Percentiles rank a stretch among this genome's conserved stretches.
phyloP scores from a whole-genome alignment of 2,113 vertebrate genomes.

The Pseudolaguvia tuberculata region DNA sequence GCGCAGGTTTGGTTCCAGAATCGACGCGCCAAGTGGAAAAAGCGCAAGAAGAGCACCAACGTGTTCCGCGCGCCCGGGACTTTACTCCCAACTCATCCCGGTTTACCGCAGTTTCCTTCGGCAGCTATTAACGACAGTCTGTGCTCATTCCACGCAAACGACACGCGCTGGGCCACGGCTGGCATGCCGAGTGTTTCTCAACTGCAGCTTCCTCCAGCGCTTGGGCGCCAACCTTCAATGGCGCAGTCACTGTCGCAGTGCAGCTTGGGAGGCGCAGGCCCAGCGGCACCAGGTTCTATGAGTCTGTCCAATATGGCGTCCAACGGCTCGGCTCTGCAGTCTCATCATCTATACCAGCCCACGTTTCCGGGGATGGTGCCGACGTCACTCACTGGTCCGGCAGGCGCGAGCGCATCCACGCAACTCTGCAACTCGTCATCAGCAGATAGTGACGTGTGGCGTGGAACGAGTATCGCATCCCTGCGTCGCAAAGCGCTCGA shows the following conservation, averaged over 20 bases:
- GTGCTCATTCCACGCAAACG: conserved; percentile 96
- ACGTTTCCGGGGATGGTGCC: conserved; percentile 94
- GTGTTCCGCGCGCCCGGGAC: conserved; percentile 91
- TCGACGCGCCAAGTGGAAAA: conserved; percentile 95
- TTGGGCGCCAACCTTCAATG: conserved; percentile 89
- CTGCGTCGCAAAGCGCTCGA: conserved; percentile 96
- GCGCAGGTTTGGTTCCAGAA: conserved; percentile 96
- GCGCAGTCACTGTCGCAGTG: conserved; percentile 93
- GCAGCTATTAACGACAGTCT: conserved; percentile 93
- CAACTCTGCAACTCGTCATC: conserved; percentile 96
- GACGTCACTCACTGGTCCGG: conserved; percentile 86
- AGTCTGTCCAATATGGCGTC: conserved; percentile 90
- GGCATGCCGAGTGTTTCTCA: conserved; percentile 91
- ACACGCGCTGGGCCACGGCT: conserved; percentile 89
- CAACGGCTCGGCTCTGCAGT: conserved; percentile 90
- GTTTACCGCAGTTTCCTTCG: conserved; percentile 85
- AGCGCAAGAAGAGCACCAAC: conserved; percentile 97
- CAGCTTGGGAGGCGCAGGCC: conserved; percentile 80
- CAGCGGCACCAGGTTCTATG: conserved; percentile 87
- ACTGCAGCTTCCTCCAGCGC: conserved; percentile 83
- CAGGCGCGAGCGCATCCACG: conserved; percentile 87
- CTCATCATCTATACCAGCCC: conserved; percentile 95
- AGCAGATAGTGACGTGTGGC: conserved; percentile 98
- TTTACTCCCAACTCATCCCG: conserved; percentile 82
- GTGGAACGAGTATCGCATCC: conserved; percentile 97